phyloP scores from a whole-genome alignment of 2,888 invertebrate species.

The Euphydryas editha region DNA sequence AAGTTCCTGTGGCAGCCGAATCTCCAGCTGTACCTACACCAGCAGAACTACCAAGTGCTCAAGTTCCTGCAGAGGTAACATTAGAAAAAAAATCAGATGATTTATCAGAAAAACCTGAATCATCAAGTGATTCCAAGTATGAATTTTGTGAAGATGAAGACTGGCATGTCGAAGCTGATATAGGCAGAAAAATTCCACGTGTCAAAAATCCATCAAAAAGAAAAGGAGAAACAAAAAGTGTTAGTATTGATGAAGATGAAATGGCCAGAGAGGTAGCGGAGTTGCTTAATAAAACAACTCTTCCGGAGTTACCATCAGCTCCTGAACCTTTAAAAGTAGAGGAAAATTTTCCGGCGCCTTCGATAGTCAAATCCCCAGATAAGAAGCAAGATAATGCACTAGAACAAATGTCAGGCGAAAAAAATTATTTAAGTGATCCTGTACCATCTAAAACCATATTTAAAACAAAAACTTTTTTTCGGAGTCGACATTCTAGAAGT shows the following conservation, averaged over 20 bases:
- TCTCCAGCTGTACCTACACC: constrained; percentile 70
- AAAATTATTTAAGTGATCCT: constrained; percentile 48
- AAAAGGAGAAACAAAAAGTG: constrained; percentile 70
- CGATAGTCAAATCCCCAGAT: constrained; percentile 77
- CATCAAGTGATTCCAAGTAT: constrained; percentile 86
- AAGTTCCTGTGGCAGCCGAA: constrained; percentile 64
- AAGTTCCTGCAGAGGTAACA: constrained; percentile 53
- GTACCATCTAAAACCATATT: constrained; percentile 76
- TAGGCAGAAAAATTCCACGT: constrained; percentile 86
- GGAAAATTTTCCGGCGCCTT: constrained; percentile 84
- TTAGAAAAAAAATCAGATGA: constrained; percentile 59
- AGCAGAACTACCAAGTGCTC: constrained; percentile 62
- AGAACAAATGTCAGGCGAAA: constrained; percentile 52
- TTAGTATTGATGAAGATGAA: constrained; percentile 75
- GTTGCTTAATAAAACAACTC: constrained; percentile 84
- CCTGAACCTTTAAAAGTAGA: constrained; percentile 80
- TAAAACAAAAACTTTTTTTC: constrained; percentile 82
- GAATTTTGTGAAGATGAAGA: constrained; percentile 91
- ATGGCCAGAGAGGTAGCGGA: constrained; percentile 84
- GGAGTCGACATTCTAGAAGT: constrained; percentile 80
- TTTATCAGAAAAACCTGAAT: constrained; percentile 68
- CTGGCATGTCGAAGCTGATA: constrained; percentile 80
- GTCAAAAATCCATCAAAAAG: constrained; percentile 76
- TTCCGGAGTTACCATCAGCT: constrained; percentile 82
- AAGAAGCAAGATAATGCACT: constrained; percentile 59